These are phyloP conservation scores for Eolophus roseicapilla DNA, from an alignment of 2,113 vertebrate species.

Conservation along the genomic window DNA sequence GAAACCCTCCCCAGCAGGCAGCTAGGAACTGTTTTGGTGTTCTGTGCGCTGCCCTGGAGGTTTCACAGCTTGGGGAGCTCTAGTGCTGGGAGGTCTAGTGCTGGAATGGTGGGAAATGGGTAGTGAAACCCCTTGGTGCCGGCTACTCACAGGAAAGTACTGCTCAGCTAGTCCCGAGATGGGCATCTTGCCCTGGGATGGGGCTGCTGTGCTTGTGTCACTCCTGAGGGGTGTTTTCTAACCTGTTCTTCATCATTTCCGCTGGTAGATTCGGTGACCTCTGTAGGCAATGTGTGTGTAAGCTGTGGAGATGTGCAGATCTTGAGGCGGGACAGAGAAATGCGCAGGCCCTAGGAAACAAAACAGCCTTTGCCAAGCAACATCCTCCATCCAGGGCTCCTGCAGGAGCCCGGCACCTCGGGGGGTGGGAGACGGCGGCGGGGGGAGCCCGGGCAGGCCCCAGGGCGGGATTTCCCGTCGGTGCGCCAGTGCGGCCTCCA, in stretches of 20 bases:
- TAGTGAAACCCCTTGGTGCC: neutral
- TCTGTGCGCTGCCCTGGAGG: neutral
- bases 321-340: neutral
- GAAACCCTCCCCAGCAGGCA: neutral
- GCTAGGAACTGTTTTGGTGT: neutral
- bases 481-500: neutral
- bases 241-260: neutral
- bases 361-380: accelerated
- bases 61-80: neutral
- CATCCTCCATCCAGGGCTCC: neutral
- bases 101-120: neutral
- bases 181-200: neutral
- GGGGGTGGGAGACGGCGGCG: neutral
- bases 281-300: accelerated
- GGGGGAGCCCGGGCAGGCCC: neutral
- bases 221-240: neutral
- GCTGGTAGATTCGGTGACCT: accelerated
- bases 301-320: accelerated
- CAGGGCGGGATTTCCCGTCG: neutral
- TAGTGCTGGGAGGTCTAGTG: neutral
- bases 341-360: accelerated
- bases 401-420: accelerated
- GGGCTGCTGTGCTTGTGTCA: neutral
- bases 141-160: neutral
- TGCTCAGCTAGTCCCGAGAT: neutral